Evolutionary conservation across 1,140 invertebrate species (phyloP), one percentile per base, ranked within the genome.

Genomic region (Trichonephila inaurata): DNA sequence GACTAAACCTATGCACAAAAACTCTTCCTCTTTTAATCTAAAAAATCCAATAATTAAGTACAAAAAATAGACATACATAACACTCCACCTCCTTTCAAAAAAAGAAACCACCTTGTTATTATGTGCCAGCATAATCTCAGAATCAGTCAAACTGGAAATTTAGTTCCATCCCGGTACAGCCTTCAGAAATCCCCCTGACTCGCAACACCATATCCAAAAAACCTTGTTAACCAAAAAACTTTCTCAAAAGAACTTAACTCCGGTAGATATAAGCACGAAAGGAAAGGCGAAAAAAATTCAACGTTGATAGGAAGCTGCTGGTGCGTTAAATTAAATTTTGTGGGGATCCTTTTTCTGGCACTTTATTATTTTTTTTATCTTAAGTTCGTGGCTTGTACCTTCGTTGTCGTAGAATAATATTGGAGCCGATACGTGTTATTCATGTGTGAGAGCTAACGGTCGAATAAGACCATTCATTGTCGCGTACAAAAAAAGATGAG

Each of bases 251-350:
- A 82, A 77, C 92, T 81, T 93, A 92, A 92, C 62, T 92, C 91
- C 85, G 28, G 44, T 89, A 81, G 85, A 93, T 93, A 93, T 64
- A 91, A 81, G 51, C 12, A 61, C 60, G 16, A 89, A 89, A 58
- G 40, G 33, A 19, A 18, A 24, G 58, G 33, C 2, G 33, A 82
- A 88, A 88, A 91, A 82, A n/a, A 33, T 81, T 14, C 51, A 28
- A 66, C 77, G 85, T 62, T 93, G 92, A 93, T 93, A 93, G 83
- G 86, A 93, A 93, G 72, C 92, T 72, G 92, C 58, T 93, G 92
- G 86, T 81, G 92, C 92, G 92, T 93, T 93, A 93, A 93, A 93
- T 93, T 93, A 93, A 93, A 88, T 93, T 93, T 93, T 93, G 92
- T 21, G 85, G 86, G 72, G 83, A 89, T 93, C 85, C 86, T 93